Percentiles rank a stretch among this genome's conserved stretches.
Conservation (phyloP, 2,797 vertebrate species). For the Crocidura indochinensis region DNA sequence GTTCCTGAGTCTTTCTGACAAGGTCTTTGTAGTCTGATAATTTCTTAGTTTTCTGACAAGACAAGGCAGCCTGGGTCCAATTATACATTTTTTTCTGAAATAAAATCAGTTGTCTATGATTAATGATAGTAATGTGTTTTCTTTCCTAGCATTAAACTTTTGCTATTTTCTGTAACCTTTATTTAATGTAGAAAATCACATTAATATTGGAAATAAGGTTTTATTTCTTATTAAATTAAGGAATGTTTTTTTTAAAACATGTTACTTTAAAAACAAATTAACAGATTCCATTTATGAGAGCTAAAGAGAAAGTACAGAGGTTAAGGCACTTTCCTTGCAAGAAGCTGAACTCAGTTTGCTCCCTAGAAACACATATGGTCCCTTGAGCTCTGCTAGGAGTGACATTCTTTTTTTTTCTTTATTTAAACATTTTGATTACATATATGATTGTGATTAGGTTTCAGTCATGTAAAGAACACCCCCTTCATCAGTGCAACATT, state of each 20-base stretch:
- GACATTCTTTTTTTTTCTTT: too few relatives aligned
- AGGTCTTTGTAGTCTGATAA: background rate
- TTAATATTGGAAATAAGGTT: conserved; percentile 13
- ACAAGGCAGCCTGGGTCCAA: background rate
- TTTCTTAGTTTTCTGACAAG: background rate
- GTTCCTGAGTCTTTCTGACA: background rate
- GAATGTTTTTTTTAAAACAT: background rate
- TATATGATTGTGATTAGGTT: too few relatives aligned
- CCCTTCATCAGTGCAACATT: too few relatives aligned
- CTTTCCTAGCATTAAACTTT: conserved; percentile 9
- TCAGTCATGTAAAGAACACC: too few relatives aligned
- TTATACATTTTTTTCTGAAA: background rate
- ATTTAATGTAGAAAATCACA: conserved; percentile 5
- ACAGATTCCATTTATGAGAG: background rate
- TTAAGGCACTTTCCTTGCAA: background rate
- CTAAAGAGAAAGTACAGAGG: too few relatives aligned
- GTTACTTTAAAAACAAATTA: conserved; percentile 43
- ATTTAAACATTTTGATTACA: too few relatives aligned
- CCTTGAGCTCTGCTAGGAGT: too few relatives aligned
- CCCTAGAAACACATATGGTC: too few relatives aligned
- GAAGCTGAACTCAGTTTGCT: too few relatives aligned
- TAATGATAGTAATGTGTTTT: conserved; percentile 32
- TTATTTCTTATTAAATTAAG: background rate
- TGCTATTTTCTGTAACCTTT: conserved; percentile 21
- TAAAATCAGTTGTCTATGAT: conserved; percentile 11